Conservation (phyloP, 2,888 invertebrate species). For the Drosophila bunnanda region DNA sequence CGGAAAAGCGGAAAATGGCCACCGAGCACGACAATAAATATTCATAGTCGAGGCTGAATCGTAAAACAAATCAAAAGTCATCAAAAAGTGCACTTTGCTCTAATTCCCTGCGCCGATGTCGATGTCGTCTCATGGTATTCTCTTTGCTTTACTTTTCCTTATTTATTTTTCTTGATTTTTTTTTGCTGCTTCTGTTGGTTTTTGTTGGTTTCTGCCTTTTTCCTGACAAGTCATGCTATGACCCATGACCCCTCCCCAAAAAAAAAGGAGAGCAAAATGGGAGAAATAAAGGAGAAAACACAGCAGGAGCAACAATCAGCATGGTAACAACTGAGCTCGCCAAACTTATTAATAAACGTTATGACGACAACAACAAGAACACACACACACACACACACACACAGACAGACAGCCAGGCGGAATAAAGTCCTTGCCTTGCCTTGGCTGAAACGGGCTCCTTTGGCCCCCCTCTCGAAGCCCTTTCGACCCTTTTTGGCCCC, state of each 20-base stretch:
- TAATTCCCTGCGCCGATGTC: conserved; percentile 59
- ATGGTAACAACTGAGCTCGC: conserved; percentile 42
- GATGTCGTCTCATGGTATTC: conserved; percentile 37
- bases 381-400: background rate
- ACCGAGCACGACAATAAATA: conserved; percentile 77
- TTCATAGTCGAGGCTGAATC: conserved; percentile 73
- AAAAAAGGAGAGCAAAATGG: conserved; percentile 17
- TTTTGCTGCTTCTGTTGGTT: conserved; percentile 10
- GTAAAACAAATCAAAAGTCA: conserved; percentile 79
- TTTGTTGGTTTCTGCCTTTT: conserved; percentile 8
- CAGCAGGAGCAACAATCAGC: conserved; percentile 54
- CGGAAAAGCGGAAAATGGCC: conserved; percentile 43
- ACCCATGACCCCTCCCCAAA: conserved; percentile 19
- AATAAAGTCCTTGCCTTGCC: background rate
- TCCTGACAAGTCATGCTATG: conserved; percentile 72
- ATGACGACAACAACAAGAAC: conserved; percentile 59
- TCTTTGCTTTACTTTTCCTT: conserved; percentile 12
- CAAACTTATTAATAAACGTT: conserved; percentile 77
- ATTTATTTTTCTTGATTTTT: conserved; percentile 19
- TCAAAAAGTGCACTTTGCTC: conserved; percentile 78
- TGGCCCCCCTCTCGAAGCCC: too few species aligned
- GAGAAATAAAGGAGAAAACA: conserved; percentile 20
- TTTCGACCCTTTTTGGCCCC: background rate
- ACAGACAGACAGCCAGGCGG: background rate
- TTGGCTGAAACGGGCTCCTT: background rate